Percentiles rank a stretch among this genome's conserved stretches.
phyloP scores from a whole-genome alignment of 1,140 invertebrate species.

The Trichomalopsis sarcophagae region DNA sequence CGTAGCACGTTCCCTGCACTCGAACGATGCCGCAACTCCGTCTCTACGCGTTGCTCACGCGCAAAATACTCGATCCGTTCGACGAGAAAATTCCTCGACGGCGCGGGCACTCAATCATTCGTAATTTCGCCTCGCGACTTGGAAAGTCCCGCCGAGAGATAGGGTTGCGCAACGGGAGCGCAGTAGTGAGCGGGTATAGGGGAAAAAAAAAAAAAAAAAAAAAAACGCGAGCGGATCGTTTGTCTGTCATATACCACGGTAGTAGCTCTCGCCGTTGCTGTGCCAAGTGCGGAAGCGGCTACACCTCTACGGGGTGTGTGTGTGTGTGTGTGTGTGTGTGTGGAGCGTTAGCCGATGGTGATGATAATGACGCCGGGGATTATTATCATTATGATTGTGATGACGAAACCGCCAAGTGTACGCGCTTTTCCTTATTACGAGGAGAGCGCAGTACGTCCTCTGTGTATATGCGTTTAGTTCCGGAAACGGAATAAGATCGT shows the following conservation, averaged over 20 bases:
- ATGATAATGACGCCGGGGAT: slow-evolving; percentile 7
- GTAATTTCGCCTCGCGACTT: slow-evolving; percentile 15
- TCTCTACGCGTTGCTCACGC: background rate
- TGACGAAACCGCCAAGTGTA: slow-evolving; percentile 13
- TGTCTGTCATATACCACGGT: background rate
- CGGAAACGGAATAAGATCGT: background rate
- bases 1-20: too few species aligned
- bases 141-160: slow-evolving; percentile 17
- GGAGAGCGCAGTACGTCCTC: background rate
- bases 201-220: slow-evolving; percentile 13
- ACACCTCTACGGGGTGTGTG: background rate
- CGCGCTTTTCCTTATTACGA: slow-evolving; percentile 58
- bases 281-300: background rate
- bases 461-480: background rate
- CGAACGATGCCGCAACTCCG: too few species aligned
- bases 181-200: too few species aligned
- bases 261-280: too few species aligned
- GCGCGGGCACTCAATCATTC: slow-evolving; percentile 28
- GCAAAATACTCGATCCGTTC: background rate
- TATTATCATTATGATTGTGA: slow-evolving; percentile 3
- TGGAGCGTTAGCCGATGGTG: background rate
- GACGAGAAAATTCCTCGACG: slow-evolving; percentile 12
- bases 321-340: background rate
- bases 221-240: slow-evolving; percentile 26
- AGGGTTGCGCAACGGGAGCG: slow-evolving; percentile 28